Conservation (phyloP, 1,140 invertebrate species). For the Penaeus vannamei region DNA sequence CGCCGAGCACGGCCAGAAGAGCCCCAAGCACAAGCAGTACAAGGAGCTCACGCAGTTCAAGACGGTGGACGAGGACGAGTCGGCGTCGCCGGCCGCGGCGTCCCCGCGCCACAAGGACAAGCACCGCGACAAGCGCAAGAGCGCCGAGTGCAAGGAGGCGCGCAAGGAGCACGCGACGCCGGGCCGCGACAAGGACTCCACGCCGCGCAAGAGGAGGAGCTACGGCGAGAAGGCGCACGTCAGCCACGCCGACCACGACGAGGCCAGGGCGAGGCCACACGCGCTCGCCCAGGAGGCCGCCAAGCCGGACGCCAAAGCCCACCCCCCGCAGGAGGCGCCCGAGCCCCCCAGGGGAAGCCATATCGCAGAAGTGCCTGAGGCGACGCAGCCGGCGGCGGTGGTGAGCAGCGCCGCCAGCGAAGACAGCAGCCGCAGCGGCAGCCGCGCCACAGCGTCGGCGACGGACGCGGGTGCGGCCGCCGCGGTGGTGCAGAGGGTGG, state of each 20-base stretch:
- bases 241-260: conserved; percentile 35
- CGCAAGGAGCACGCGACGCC: conserved; percentile 44
- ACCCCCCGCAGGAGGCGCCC: neutral
- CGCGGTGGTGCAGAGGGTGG: neutral
- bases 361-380: conserved; percentile 44
- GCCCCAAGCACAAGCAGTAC: conserved; percentile 70
- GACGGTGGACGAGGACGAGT: conserved; percentile 74
- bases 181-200: conserved; percentile 55
- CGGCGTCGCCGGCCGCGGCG: conserved; percentile 42
- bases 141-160: conserved; percentile 61
- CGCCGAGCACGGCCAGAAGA: conserved; percentile 53
- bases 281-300: conserved; percentile 20
- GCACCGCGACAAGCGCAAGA: conserved; percentile 70
- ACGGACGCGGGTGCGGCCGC: too few relatives aligned
- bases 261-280: conserved; percentile 37
- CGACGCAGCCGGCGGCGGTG: too few relatives aligned
- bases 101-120: conserved; percentile 66
- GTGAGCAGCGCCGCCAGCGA: too few relatives aligned
- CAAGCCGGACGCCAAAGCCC: conserved; percentile 27
- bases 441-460: too few relatives aligned
- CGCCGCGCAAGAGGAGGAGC: conserved; percentile 58
- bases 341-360: neutral
- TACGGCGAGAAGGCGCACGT: conserved; percentile 62
- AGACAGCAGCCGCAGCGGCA: too few relatives aligned
- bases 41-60: conserved; percentile 80